Base-by-base conservation (phyloP, 1,140 invertebrate species). In the Tribolium castaneum region DNA sequence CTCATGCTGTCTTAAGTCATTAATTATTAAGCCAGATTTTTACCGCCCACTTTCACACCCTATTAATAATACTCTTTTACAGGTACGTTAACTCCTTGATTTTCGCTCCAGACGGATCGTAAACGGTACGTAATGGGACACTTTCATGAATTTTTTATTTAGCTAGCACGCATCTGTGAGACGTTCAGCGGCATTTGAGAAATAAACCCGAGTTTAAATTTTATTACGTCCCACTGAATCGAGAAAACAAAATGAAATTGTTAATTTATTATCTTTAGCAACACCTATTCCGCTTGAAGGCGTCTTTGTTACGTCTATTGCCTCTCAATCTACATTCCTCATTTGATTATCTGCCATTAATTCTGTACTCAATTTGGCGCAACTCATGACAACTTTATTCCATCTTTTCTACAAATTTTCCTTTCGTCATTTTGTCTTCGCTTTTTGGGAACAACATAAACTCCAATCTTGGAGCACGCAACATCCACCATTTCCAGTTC, bases 101-200 rank as follows among this genome's bases (percentile, higher is more conserved):
- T 66, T 66, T 66, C 30, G n/a, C 59, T 35, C 30, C 14, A 66
- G 59, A 66, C n/a, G 59, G 25, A 66, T 66, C 59, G 59, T 66
- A 39, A 66, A 66, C 59, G 59, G 59, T 66, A 66, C 35, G 59
- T 66, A 66, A 66, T 66, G 30, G 59, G 59, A 66, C 34, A 35
- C 59, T 35, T 66, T 35, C 59, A 66, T 66, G 59, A 66, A 66
- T 66, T 66, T 66, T 66, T 66, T 66, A 66, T 66, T 66, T 66
- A 6, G 9, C 10, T 34, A 35, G 12, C 30, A 66, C 59, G 59
- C 59, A 62, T 34, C 56, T 6, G 9, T 66, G 25, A 30, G 35
- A 66, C 16, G 16, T 19, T 19, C 16, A 19, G 16, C n/a, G 59
- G 39, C 59, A 30, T 66, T 66, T 66, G 30, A 30, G n/a, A 66